A percentile compares a stretch with the other conserved stretches of the same genome.
phyloP scores from a whole-genome alignment of 2,888 invertebrate species.

The Anthophora plumipes region DNA sequence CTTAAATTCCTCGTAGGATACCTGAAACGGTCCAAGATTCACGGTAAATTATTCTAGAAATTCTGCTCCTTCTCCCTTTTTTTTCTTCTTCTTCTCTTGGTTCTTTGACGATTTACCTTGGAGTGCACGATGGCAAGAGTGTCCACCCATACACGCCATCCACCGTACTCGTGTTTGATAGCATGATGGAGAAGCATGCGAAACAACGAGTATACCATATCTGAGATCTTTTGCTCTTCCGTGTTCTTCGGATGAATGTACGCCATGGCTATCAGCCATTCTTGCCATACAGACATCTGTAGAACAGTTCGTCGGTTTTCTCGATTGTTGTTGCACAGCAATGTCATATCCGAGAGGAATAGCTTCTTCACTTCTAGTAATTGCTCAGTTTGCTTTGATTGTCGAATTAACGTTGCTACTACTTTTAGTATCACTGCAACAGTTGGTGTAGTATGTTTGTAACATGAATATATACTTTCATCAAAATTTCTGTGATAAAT shows the following conservation, averaged over 20 bases:
- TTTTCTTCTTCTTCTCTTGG: background rate
- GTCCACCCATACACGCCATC: constrained; percentile 99
- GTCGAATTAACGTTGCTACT: constrained; percentile 97
- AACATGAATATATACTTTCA: too few species aligned
- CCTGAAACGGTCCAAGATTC: constrained; percentile 86
- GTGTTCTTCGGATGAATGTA: constrained; percentile 98
- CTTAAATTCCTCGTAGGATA: constrained; percentile 99
- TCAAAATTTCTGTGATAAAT: too few species aligned
- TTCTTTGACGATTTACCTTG: constrained; percentile 88
- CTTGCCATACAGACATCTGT: constrained; percentile 99
- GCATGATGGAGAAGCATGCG: constrained; percentile 99
- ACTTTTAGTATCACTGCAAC: constrained; percentile 98
- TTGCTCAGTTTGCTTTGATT: constrained; percentile 97
- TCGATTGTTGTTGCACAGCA: constrained; percentile 97
- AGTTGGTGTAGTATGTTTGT: too few species aligned
- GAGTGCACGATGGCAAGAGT: constrained; percentile 99
- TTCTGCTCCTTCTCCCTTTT: too few species aligned
- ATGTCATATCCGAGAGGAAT: constrained; percentile 99
- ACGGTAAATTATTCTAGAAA: too few species aligned
- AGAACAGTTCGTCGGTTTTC: constrained; percentile 98
- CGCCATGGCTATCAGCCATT: constrained; percentile 99
- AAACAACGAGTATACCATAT: constrained; percentile 99
- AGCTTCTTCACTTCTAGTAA: constrained; percentile 96
- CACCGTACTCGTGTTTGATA: constrained; percentile 99
- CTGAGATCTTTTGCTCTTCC: constrained; percentile 98